Conservation (phyloP, 1,140 invertebrate species). For the Caerostris darwini region DNA sequence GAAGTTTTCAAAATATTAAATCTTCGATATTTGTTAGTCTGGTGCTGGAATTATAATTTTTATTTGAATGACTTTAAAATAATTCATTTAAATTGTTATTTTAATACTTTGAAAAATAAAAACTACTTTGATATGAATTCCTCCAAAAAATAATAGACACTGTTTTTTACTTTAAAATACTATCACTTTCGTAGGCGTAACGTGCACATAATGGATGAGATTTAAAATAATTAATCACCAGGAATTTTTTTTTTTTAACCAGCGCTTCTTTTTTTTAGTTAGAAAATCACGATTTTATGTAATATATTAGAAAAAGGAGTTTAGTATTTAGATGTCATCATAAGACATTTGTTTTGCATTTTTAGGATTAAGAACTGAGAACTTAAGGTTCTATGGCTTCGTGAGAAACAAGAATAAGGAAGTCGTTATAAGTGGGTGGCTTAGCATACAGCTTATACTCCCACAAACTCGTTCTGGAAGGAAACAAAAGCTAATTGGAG, state of each 20-base stretch:
- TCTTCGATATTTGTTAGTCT: too few relatives aligned
- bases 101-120: too few relatives aligned
- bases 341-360: background rate
- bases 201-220: background rate
- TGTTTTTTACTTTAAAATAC: too few relatives aligned
- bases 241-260: background rate
- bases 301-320: background rate
- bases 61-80: too few relatives aligned
- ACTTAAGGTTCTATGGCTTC: background rate
- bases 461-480: background rate
- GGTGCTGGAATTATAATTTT: too few relatives aligned
- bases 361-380: background rate
- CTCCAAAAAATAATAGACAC: too few relatives aligned
- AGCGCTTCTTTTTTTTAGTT: background rate
- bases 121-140: too few relatives aligned
- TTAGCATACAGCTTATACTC: background rate
- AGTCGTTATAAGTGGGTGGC: conserved; percentile 21
- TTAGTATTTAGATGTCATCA: background rate
- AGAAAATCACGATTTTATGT: background rate
- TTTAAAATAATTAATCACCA: background rate
- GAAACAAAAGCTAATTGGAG: conserved; percentile 30
- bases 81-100: too few relatives aligned
- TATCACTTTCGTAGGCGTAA: background rate
- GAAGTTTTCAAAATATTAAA: too few relatives aligned
- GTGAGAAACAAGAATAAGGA: conserved; percentile 22